A percentile compares a stretch with the other conserved stretches of the same genome.
Conservation (phyloP, 2,797 vertebrate species). For the Propithecus perrieri region DNA sequence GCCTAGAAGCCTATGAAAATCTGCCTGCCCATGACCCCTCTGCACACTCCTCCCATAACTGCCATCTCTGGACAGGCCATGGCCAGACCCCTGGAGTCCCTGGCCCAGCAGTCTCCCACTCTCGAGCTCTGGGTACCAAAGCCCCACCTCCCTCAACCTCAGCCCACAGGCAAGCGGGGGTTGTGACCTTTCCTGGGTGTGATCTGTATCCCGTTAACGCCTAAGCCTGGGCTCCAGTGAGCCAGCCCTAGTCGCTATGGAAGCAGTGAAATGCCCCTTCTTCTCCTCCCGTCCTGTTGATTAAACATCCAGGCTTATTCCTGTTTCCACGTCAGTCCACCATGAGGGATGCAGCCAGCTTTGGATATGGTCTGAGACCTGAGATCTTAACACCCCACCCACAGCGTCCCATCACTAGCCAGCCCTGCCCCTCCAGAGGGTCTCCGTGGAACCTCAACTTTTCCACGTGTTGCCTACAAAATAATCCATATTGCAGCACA, state of each 20-base stretch:
- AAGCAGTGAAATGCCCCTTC: background rate
- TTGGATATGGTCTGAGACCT: no score
- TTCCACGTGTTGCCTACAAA: background rate
- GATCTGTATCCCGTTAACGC: rapidly evolving
- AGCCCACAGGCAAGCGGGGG: background rate
- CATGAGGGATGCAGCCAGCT: rapidly evolving
- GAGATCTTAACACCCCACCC: background rate
- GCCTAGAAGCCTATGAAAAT: background rate
- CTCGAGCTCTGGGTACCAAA: background rate
- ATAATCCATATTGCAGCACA: background rate
- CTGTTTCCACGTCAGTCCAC: background rate
- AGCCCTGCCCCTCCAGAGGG: background rate
- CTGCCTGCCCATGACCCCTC: background rate
- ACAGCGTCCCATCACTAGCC: background rate
- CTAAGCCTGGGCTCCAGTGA: background rate
- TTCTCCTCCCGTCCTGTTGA: no score
- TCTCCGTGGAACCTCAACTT: background rate
- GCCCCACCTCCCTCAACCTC: no score
- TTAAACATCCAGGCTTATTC: background rate
- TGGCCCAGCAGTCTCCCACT: background rate
- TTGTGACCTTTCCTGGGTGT: background rate
- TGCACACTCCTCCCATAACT: no score
- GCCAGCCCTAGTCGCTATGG: rapidly evolving
- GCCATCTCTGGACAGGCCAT: background rate
- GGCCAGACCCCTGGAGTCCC: background rate